Evolutionary conservation across 1,140 invertebrate species (phyloP), one percentile per base, ranked within the genome.

Genomic region (Drosophila pruinosa): DNA sequence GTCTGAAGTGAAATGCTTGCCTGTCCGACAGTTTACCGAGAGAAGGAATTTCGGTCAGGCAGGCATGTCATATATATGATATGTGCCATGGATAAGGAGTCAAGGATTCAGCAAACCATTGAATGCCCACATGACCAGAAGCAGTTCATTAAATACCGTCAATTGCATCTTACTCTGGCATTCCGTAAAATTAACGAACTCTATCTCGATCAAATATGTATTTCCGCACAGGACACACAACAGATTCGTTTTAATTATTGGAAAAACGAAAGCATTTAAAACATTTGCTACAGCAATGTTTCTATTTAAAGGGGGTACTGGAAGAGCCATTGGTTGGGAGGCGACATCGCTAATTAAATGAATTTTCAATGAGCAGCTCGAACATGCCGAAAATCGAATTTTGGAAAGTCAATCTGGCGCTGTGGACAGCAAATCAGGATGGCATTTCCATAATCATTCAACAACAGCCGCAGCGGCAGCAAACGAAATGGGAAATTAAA

Each of bases 391-490:
- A 75, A 82, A 83, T 83, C 75, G 43, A 79, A 79, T 83, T 85
- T 64, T 38, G 56, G 41, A 21, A 43, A 19, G 65, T 53, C 62
- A 72, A 83, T 85, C 69, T 59, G 59, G 8, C 19, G 22, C 22
- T 52, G 22, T 8, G 22, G 41, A 54, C 47, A 31, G 21, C 14
- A 59, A 65, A 78, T 61, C 14, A 34, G 41, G 21, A 41, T 47
- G 12, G 39, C 62, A 83, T 85, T 76, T 73, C 77, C 76, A 76
- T 73, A 86, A 83, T 79, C 75, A 72, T 65, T n/a, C 59, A 58
- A 43, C 17, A 41, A 36, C 26, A 56, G 52, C 36, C n/a, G 8
- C 31, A 36, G 54, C n/a, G 14, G 28, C 17, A 39, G 19, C 57
- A 58, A 63, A 21, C 61, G 62, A 41, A 56, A 78, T 52, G 64